Conservation (phyloP, 2,113 vertebrate genomes). For the Chunga burmeisteri region DNA sequence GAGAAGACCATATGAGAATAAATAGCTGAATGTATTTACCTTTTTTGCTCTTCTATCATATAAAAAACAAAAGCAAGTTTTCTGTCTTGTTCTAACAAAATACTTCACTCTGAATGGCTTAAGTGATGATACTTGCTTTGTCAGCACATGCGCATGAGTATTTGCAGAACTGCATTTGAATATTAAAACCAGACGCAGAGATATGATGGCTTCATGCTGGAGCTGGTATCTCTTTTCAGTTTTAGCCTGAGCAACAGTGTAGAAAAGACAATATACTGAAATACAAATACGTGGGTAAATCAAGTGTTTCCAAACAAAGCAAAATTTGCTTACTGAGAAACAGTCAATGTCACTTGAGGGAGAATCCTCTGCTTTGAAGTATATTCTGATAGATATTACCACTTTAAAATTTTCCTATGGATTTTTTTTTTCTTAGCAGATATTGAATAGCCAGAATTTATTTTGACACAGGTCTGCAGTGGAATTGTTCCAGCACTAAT, state of each 20-base stretch:
- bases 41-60: neutral
- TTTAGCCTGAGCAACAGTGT: neutral
- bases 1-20: neutral
- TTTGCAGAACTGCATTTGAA: neutral
- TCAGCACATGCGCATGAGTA: fast-evolving
- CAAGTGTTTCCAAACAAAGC: neutral
- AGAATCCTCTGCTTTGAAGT: neutral
- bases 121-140: neutral
- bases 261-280: neutral
- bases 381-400: neutral
- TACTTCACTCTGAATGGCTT: neutral
- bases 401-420: neutral
- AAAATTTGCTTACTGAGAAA: neutral
- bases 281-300: neutral
- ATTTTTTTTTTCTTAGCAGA: neutral
- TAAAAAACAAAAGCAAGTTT: neutral
- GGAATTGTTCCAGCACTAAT: conserved; percentile 19
- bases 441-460: neutral
- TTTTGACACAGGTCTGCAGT: neutral
- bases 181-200: neutral
- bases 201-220: neutral
- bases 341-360: neutral
- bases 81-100: neutral
- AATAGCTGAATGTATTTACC: neutral
- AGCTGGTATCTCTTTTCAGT: neutral